Percentiles rank a stretch among this genome's conserved stretches.
phyloP scores from a whole-genome alignment of 2,113 vertebrate species.

The Potamarius usumacintae region DNA sequence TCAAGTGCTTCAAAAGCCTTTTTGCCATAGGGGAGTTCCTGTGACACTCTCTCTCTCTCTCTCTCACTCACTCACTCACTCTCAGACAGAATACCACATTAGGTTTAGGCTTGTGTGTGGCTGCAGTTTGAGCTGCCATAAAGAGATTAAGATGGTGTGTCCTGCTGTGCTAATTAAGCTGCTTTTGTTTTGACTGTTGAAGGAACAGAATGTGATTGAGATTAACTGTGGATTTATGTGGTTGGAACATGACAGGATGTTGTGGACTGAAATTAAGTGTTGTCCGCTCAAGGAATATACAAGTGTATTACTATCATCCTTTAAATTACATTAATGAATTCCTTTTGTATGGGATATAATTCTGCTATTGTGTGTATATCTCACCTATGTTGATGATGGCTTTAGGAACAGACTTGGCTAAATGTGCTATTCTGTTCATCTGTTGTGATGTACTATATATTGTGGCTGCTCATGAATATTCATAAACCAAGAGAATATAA shows the following conservation, averaged over 20 bases:
- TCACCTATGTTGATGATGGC: not conserved
- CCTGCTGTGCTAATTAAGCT: conserved; percentile 32
- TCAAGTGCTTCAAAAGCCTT: conserved; percentile 51
- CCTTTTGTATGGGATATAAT: not conserved
- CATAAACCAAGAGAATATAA: not conserved
- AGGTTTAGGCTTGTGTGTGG: conserved; percentile 6
- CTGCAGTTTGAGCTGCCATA: conserved; percentile 43
- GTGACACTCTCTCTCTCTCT: not conserved
- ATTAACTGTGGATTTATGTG: conserved; percentile 29
- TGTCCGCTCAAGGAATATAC: not conserved
- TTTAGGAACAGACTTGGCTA: not conserved
- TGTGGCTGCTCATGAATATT: not conserved
- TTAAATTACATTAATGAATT: not conserved
- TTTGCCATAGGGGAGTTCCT: conserved; percentile 44
- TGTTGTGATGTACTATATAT: not conserved
- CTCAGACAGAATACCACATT: not conserved
- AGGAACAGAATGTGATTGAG: conserved; percentile 27
- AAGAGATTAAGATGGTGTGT: conserved; percentile 31
- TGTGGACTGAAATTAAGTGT: not conserved
- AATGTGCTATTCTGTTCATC: not conserved
- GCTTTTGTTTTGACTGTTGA: conserved; percentile 42
- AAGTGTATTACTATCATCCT: not conserved
- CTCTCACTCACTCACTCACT: not conserved
- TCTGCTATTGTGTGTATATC: not conserved
- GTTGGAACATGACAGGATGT: conserved; percentile 12